A percentile compares a stretch with the other conserved stretches of the same genome.
phyloP scores from a whole-genome alignment of 2,113 vertebrate genomes.

The Hypanus sabinus region DNA sequence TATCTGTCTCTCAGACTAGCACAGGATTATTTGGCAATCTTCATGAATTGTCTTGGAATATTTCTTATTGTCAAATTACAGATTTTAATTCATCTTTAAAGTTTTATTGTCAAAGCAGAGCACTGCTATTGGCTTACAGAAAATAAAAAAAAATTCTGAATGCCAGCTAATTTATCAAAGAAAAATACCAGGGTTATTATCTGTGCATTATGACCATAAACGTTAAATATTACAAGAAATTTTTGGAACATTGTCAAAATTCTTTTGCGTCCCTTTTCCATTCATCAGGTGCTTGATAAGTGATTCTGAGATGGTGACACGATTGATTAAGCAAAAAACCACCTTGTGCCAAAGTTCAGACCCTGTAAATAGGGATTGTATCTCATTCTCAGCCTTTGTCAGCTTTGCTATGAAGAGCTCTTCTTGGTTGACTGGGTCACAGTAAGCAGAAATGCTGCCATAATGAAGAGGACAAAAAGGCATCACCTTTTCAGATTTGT shows the following conservation, averaged over 20 bases:
- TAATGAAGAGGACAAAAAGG: slow-evolving; percentile 11
- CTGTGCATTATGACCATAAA: neutral
- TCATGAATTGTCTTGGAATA: neutral
- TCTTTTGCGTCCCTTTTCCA: neutral
- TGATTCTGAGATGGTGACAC: neutral
- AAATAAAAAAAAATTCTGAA: neutral
- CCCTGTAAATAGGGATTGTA: slow-evolving; percentile 26
- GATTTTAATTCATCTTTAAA: neutral
- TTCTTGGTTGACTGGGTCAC: slow-evolving; percentile 21
- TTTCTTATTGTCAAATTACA: neutral
- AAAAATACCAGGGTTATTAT: neutral
- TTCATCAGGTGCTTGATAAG: slow-evolving; percentile 2
- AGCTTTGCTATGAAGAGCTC: slow-evolving; percentile 2
- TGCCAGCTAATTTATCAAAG: neutral
- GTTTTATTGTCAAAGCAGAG: too few species aligned
- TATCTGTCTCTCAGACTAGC: neutral
- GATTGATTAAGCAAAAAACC: slow-evolving; percentile 27
- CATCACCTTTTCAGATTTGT: slow-evolving; percentile 31
- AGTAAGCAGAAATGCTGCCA: slow-evolving; percentile 7
- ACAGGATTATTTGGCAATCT: neutral
- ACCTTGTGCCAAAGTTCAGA: slow-evolving; percentile 18
- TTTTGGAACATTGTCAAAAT: neutral
- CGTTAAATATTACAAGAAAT: neutral
- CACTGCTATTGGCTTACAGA: neutral
- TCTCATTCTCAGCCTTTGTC: slow-evolving; percentile 7